These are phyloP conservation scores for Ranitomeya variabilis DNA, from an alignment of 2,113 vertebrate species.

Conservation along the genomic window DNA sequence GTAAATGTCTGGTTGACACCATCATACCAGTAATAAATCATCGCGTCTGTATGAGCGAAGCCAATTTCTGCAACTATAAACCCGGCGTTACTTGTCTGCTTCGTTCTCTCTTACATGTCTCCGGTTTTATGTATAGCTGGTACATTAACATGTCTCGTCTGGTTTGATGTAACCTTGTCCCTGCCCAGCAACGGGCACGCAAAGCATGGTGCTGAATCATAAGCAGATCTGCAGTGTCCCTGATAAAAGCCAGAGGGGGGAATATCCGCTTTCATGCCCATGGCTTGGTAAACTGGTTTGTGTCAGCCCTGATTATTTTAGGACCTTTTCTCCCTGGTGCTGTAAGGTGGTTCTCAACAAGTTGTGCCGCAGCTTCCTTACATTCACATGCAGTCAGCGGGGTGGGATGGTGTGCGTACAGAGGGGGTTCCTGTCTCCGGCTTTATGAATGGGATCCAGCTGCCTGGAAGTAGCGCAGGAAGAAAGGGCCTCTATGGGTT, in stretches of 20 bases:
- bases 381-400: neutral
- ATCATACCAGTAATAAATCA: too few relatives aligned
- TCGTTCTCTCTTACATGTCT: neutral
- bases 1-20: too few relatives aligned
- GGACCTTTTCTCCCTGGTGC: neutral
- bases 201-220: slow-evolving; percentile 17
- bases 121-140: neutral
- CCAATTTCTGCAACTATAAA: neutral
- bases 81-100: neutral
- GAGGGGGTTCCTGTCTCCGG: slow-evolving; percentile 31
- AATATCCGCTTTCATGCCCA: neutral
- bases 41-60: neutral
- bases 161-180: slow-evolving; percentile 13
- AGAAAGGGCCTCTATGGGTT: neutral
- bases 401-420: neutral
- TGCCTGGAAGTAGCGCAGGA: slow-evolving; percentile 20
- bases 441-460: slow-evolving; percentile 46
- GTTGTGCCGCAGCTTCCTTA: neutral
- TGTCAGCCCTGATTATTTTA: neutral
- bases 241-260: neutral
- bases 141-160: slow-evolving; percentile 5
- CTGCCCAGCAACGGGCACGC: neutral
- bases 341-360: neutral
- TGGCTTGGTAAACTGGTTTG: neutral
- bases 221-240: neutral